A percentile compares a stretch with the other conserved stretches of the same genome.
Conservation (phyloP, 2,113 vertebrate genomes). For the Dasypus novemcinctus region DNA sequence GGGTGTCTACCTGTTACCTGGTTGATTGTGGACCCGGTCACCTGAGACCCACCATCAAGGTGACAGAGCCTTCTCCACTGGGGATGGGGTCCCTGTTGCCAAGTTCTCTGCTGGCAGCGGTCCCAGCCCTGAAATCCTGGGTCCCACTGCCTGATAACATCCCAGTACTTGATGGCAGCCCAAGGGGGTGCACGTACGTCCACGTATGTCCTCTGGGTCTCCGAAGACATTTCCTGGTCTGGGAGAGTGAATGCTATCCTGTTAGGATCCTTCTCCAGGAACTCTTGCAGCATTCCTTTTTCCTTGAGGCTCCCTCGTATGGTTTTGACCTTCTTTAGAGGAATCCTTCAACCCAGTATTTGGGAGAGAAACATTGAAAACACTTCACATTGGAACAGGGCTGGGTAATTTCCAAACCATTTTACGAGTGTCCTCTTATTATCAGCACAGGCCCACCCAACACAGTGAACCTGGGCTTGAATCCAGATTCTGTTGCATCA, state of each 20-base stretch:
- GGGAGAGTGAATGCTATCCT: too few relatives aligned
- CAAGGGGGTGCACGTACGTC: constrained; percentile 69
- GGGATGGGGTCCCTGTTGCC: neutral
- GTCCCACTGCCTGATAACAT: too few relatives aligned
- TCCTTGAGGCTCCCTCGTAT: constrained; percentile 73
- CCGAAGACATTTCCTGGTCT: accelerated
- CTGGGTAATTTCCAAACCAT: neutral
- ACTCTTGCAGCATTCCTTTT: constrained; percentile 63
- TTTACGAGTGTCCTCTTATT: neutral
- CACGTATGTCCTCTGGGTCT: constrained; percentile 78
- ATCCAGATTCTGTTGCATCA: neutral
- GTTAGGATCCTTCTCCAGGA: constrained; percentile 29
- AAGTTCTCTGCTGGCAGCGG: neutral
- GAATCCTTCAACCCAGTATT: constrained; percentile 63
- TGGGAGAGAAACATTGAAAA: neutral
- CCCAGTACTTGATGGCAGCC: too few relatives aligned
- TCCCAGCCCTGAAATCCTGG: neutral
- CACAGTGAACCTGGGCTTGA: neutral
- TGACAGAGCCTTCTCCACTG: neutral
- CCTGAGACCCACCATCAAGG: neutral
- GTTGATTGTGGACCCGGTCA: neutral
- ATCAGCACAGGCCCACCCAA: neutral
- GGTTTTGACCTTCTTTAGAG: constrained; percentile 74
- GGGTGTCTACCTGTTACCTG: neutral
- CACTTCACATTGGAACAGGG: accelerated